Evolutionary conservation across 64 coral and sea anemone species (phyloP), one percentile per base, ranked within the genome.

Genomic region (Anthopleura sola): DNA sequence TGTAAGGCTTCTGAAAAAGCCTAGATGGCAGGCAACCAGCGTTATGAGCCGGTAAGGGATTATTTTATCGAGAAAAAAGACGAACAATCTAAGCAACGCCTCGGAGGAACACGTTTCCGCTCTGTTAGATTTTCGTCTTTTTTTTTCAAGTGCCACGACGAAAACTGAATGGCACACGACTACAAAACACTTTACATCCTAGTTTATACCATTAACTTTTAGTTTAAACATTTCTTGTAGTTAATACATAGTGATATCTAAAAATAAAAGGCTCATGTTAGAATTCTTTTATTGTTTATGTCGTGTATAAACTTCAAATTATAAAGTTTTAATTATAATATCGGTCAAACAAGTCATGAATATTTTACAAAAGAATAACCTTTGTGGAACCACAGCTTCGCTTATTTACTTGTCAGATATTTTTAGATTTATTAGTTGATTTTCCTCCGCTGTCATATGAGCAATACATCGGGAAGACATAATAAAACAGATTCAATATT

Each of bases 11-110:
- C 55, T 50, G 18, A 5, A 82, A 47, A 91, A 69, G 83, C 77
- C 57, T 16, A 62, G 19, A 91, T 91, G 89, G 75, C 89, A 31
- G 68, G 60, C 69, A 91, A 91, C 75, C 89, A 91, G 20, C 83
- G 89, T 32, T 91, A 91, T 79, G 84, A 68, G 26, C 83, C 89
- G 75, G 89, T 91, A 81, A 15, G 89, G 78, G 33, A 13, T 0
- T 29, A 32, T 14, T 69, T 31, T 69, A 69, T 34, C 66, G 13
- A 69, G 29, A 69, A 34, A 9, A 34, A 11, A 71, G 28, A 13
- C 66, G 28, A 71, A 62, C 2, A 32, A 71, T 71, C 6, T 29
- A 34, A 71, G 28, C 29, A 71, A 71, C 66, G 66, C 66, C 66
- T 71, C 29, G 29, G 5, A 8, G 13, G 0, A 32, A 7, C 4